Evolutionary conservation across 92 coral and sea anemone genomes (phyloP).

Genomic region (Zoanthus sociatus): DNA sequence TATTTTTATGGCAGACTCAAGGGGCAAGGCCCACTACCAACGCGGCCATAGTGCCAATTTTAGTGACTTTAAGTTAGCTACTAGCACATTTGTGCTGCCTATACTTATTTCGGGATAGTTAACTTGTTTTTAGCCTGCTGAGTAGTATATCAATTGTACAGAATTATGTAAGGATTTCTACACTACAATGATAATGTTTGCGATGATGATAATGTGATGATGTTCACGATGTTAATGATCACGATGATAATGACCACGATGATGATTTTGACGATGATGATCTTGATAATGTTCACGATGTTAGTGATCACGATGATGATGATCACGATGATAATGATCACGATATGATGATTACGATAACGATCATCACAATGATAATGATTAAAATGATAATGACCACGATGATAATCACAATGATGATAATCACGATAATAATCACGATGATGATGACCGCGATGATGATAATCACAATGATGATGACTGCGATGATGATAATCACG

Average conservation of each 20-base stretch:
- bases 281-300: neutral
- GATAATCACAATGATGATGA: neutral
- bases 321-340: neutral
- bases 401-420: no score
- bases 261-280: neutral
- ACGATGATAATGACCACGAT: neutral
- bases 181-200: neutral
- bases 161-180: no score
- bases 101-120: no score
- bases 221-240: neutral
- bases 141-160: no score
- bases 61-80: no score
- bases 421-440: neutral
- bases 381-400: neutral
- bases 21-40: no score
- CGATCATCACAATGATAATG: neutral
- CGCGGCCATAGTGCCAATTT: no score
- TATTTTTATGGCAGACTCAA: no score
- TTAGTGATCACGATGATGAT: neutral
- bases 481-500: neutral
- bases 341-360: neutral
- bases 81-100: no score
- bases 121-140: no score
- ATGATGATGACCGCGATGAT: neutral
- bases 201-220: neutral